Conservation (phyloP, 2,113 vertebrate genomes). For the Pollachius pollachius region DNA sequence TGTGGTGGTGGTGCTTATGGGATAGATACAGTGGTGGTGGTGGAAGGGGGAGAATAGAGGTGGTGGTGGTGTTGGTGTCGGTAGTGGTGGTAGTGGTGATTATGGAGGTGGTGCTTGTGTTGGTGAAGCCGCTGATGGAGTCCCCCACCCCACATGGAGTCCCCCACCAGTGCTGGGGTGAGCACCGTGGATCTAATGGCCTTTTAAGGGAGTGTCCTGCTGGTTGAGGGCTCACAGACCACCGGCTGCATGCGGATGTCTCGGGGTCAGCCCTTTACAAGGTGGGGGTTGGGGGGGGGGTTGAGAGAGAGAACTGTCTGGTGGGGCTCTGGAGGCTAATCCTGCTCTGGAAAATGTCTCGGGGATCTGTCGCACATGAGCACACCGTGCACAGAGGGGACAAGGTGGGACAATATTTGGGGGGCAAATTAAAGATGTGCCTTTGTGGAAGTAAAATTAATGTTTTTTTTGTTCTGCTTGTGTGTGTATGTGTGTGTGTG, state of each 20-base stretch:
- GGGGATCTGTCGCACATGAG: conserved; percentile 63
- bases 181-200: conserved; percentile 48
- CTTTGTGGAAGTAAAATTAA: background rate
- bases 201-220: conserved; percentile 69
- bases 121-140: conserved; percentile 36
- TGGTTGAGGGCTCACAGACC: conserved; percentile 14
- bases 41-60: no score
- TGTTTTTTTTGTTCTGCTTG: background rate
- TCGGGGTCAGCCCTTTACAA: conserved; percentile 45
- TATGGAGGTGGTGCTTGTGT: no score
- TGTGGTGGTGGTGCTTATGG: no score
- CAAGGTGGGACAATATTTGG: conserved; percentile 54
- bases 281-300: no score
- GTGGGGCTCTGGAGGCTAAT: conserved; percentile 54
- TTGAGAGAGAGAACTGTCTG: conserved; percentile 1
- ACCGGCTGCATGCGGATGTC: conserved; percentile 40
- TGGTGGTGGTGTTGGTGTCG: no score
- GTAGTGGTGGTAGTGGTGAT: no score
- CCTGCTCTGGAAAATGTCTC: conserved; percentile 64
- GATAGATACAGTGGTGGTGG: no score
- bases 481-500: conserved; percentile 1
- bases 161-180: conserved; percentile 44
- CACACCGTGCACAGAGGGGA: conserved; percentile 43
- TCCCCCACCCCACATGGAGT: conserved; percentile 46
- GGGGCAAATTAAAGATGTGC: conserved; percentile 51